Evolutionary conservation across 1,140 invertebrate species (phyloP), one percentile per base, ranked within the genome.

Genomic region (Drosophila parvula): DNA sequence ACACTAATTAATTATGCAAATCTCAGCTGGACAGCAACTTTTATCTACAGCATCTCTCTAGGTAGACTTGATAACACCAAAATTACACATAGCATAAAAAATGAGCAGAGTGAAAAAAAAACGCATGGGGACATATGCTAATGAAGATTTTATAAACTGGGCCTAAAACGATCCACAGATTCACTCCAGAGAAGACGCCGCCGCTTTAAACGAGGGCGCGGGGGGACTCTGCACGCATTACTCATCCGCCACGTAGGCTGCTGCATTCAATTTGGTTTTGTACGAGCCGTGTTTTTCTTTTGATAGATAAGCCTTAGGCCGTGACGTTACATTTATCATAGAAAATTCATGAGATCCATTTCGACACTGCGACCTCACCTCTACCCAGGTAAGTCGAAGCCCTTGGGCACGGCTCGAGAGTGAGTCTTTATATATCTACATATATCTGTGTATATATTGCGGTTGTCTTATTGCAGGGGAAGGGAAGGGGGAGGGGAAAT

Each of bases 291-390:
- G 53, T 60, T 43, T 67, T 77, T 68, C 47, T 77, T 78, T 64
- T 89, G 74, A 81, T 78, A 84, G 67, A 81, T 78, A 89, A 83
- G 77, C 78, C 84, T 47, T 64, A 47, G 81, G 77, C 77, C 80
- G 84, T 89, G 71, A 88, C 77, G 80, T 84, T 80, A 63, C 84
- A 89, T 88, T 88, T 84, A 88, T 88, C 84, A 88, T 89, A 80
- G 57, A 73, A 84, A 83, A 89, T 89, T 89, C 84, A 89, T 89
- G 84, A 84, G 74, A 63, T 9, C 47, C 40, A 84, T 79, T 80
- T 78, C 81, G 62, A 81, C 82, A 79, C 61, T 32, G 51, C 61
- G 64, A 79, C 70, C 83, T 69, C 67, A 41, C 27, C 70, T 41
- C 51, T 56, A 73, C 44, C 55, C 82, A 81, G 80, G 77, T 78